A percentile compares a stretch with the other conserved stretches of the same genome.
These are phyloP conservation scores for Achatina immaculata DNA, from an alignment of 1,140 invertebrate genomes.

Conservation along the genomic window DNA sequence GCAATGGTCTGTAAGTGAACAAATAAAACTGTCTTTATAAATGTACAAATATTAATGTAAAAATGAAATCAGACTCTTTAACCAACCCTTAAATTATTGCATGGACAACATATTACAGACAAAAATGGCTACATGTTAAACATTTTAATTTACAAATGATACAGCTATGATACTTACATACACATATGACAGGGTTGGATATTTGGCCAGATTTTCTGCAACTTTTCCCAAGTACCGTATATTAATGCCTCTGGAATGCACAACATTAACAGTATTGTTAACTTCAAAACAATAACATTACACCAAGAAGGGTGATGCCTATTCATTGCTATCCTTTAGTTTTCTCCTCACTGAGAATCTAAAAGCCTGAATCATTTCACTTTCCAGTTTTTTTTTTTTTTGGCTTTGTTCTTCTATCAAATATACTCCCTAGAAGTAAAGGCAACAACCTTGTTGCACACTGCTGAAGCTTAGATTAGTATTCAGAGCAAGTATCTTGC, in stretches of 20 bases:
- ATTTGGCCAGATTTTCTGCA: conserved; percentile 81
- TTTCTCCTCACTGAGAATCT: neutral
- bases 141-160: no score
- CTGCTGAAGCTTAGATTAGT: no score
- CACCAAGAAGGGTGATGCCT: no score
- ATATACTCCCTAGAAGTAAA: no score
- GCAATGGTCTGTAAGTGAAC: conserved; percentile 82
- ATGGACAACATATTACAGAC: no score
- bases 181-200: conserved; percentile 85
- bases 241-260: conserved; percentile 84
- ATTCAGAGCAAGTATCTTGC: no score
- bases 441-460: no score
- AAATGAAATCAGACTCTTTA: neutral
- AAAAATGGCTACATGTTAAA: no score
- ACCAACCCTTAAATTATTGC: neutral
- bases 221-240: conserved; percentile 85
- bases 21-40: no score
- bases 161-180: conserved; percentile 71
- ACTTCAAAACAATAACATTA: no score
- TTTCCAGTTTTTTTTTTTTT: neutral
- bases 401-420: no score
- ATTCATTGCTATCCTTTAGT: neutral
- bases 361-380: neutral
- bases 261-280: no score
- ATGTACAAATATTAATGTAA: neutral